Base-by-base conservation (phyloP, 2,113 vertebrate species). In the Callaeas wilsoni region DNA sequence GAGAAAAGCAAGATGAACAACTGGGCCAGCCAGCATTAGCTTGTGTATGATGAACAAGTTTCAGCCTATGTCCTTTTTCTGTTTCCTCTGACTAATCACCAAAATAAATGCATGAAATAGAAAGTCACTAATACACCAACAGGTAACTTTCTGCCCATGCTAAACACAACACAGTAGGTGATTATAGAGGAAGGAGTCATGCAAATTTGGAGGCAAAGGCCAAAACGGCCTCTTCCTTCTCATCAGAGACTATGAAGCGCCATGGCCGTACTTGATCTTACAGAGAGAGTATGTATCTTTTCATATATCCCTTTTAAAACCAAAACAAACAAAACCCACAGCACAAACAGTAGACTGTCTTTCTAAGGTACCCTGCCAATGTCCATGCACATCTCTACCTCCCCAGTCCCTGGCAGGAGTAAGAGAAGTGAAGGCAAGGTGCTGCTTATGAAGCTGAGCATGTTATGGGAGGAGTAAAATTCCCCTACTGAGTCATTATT, bases 401-500 rank as follows among this genome's bases (percentile, higher is more conserved):
- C 26, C 41, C 37, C 1, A 5, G 18, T 32, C 30, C 47, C 74
- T 49, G 78, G 33, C 44, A 87, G 29, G 13, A 64, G 20, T 22
- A 39, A 26, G 29, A 74, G 56, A 11, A 86, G 73, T 15, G 56
- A 89, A 71, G 68, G 75, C 32, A 93, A 84, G 37, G 12, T 49
- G 42, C 7, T 87, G 77, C 77, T 68, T 49, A 39, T 35, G 69
- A 75, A 95, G 52, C 60, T 16, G 21, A 89, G 57, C 13, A 37
- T 7, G 3, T 57, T 67, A 83, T 1, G 2, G 3, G 8, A 59
- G 41, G 60, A 94, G n/a, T 84, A 75, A 75, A 94, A 75, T 68
- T 68, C 69, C 57, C 73, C 62, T 35, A 75, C 87, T 91, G 89
- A 97, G 67, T 89, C 93, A 96, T 87, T n/a, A 55, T 71, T 95